Evolutionary conservation across 2,888 invertebrate genomes (phyloP).

Genomic region (Netelia fuscicornis): DNA sequence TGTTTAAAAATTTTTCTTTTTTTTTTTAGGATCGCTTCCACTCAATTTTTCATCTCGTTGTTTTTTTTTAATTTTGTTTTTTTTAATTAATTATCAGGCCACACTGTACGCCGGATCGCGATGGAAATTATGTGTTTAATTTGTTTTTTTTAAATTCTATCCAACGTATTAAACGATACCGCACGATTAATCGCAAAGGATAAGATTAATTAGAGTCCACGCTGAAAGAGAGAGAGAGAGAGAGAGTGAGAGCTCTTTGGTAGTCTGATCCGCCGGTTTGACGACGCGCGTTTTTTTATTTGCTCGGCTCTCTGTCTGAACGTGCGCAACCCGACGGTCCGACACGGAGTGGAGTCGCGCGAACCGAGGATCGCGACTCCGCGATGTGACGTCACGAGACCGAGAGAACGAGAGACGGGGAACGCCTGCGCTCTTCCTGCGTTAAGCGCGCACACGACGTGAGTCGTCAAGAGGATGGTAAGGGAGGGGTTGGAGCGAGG

Average conservation of each 20-base stretch:
- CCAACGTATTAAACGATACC: not conserved
- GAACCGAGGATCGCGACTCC: slow-evolving; percentile 66
- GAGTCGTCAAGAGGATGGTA: not conserved
- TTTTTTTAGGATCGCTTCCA: not conserved
- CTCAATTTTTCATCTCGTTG: no score
- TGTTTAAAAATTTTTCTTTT: not conserved
- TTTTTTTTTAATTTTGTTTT: no score
- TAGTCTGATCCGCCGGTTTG: slow-evolving; percentile 11
- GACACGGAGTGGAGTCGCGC: slow-evolving; percentile 77
- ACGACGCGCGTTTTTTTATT: slow-evolving; percentile 20
- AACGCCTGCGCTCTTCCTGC: slow-evolving; percentile 65
- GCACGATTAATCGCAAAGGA: no score
- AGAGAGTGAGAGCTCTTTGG: no score
- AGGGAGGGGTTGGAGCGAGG: not conserved
- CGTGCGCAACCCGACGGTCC: slow-evolving; percentile 77
- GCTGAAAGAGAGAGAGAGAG: no score
- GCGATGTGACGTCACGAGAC: slow-evolving; percentile 66
- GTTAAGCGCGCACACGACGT: slow-evolving; percentile 16
- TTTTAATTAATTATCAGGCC: no score
- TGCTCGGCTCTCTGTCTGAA: slow-evolving; percentile 38
- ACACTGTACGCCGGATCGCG: no score
- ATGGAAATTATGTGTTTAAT: not conserved
- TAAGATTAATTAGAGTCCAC: no score
- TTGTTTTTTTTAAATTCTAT: not conserved
- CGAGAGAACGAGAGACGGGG: slow-evolving; percentile 25